phyloP scores from a whole-genome alignment of 2,888 invertebrate species.

The Dexiosoma caninum region DNA sequence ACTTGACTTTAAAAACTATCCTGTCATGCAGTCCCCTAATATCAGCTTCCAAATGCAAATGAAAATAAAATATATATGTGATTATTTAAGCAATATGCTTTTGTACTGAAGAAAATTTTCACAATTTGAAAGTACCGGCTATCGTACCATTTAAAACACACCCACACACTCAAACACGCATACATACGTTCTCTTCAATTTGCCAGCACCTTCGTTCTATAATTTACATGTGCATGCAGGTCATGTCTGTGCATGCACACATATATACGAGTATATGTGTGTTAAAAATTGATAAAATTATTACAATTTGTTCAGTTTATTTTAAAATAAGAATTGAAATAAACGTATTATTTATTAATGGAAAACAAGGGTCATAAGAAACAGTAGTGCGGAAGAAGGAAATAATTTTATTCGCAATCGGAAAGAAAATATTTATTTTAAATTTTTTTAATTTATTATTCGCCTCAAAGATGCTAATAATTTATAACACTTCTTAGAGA shows the following conservation, averaged over 20 bases:
- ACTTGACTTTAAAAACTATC: too few species aligned
- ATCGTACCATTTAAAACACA: not conserved
- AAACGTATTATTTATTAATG: not conserved
- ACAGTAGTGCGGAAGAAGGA: not conserved
- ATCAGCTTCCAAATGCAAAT: not conserved
- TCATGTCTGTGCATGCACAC: too few species aligned
- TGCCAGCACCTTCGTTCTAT: too few species aligned
- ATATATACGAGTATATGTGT: not conserved
- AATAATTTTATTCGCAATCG: not conserved
- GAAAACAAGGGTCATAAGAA: not conserved
- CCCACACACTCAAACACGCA: not conserved
- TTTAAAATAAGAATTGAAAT: slow-evolving; percentile 10
- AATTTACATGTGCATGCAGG: too few species aligned
- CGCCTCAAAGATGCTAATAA: not conserved
- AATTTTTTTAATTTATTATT: not conserved
- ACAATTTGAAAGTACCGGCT: not conserved
- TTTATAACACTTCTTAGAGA: not conserved
- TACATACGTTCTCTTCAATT: too few species aligned
- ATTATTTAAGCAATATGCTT: not conserved
- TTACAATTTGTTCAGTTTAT: slow-evolving; percentile 6
- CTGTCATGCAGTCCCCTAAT: too few species aligned
- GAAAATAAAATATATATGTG: too few species aligned
- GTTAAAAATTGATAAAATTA: not conserved
- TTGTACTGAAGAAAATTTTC: not conserved
- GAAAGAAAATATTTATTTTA: not conserved